Base-by-base conservation (phyloP, 2,888 invertebrate species). In the Galerucella nymphaeae region DNA sequence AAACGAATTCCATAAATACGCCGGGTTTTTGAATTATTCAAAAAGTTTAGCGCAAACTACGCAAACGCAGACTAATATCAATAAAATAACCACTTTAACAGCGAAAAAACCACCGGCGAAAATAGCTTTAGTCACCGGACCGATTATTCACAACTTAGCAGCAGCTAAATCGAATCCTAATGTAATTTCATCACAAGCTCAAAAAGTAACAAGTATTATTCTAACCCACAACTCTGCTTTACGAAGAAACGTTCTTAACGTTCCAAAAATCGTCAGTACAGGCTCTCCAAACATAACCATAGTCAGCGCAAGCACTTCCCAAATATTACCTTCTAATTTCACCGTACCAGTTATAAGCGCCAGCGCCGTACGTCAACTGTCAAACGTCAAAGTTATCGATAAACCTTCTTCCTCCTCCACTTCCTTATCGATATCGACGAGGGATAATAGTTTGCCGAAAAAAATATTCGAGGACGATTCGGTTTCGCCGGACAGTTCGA, bases 381-480 rank as follows among this genome's bases (percentile, higher is more conserved):
- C 85, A 0, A 86, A 86, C 70, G 85, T 86, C 4, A 86, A 85
- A 79, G 86, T 89, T 85, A 78, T 86, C 87, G 78, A 90, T 87
- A 79, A 87, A 78, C 85, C 86, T 4, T 84, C 85, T 0, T 83
- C 85, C 10, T 83, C 86, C 4, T 83, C 84, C 10, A 83, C 86
- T 5, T 83, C 84, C 2, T 76, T 87, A 70, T 91, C 91, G 0
- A 88, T 90, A 76, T 86, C 90, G 59, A 88, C 90, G 0, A 89
- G 90, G 80, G 91, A 90, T 80, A 90, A 87, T 74, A 89, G 89
- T 10, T 85, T 91, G 64, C 91, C 92, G 0, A 91, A 90, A 9
- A 91, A 91, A 82, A 91, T 91, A 80, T 91, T 92, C 82, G 91
- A 92, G 83, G 91, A 92, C 78, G 91, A 91, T 77, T 90, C 89